These are phyloP conservation scores for Drosophila birchii DNA, from an alignment of 2,888 invertebrate genomes.

Conservation along the genomic window DNA sequence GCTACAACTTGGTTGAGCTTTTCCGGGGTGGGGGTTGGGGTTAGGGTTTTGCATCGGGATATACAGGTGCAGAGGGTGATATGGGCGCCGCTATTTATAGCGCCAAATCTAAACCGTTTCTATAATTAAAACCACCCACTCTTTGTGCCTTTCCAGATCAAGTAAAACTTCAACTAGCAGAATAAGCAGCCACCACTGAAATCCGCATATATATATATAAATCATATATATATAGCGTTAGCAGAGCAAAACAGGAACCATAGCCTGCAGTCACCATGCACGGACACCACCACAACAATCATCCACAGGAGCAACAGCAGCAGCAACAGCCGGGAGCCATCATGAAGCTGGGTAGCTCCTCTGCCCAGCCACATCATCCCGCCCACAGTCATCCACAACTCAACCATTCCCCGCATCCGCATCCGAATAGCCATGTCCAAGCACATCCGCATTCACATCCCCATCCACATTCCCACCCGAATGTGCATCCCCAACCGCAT, in stretches of 20 bases:
- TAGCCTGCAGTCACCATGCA: slow-evolving; percentile 64
- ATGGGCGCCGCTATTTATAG: slow-evolving; percentile 43
- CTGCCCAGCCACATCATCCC: slow-evolving; percentile 47
- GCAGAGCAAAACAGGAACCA: slow-evolving; percentile 37
- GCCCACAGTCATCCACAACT: slow-evolving; percentile 27
- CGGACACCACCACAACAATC: slow-evolving; percentile 70
- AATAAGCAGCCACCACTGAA: slow-evolving; percentile 58
- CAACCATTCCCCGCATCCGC: slow-evolving; percentile 35
- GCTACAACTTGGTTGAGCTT: slow-evolving; percentile 32
- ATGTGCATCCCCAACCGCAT: slow-evolving; percentile 34
- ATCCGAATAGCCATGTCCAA: slow-evolving; percentile 32
- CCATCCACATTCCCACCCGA: slow-evolving; percentile 21
- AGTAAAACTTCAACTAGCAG: slow-evolving; percentile 62
- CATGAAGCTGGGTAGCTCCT: slow-evolving; percentile 51
- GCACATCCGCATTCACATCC: slow-evolving; percentile 29
- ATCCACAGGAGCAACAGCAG: slow-evolving; percentile 36
- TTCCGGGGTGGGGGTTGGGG: slow-evolving; percentile 37
- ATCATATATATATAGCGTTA: slow-evolving; percentile 25
- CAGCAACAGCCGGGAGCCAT: slow-evolving; percentile 42
- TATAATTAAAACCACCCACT: slow-evolving; percentile 11
- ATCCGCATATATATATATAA: slow-evolving; percentile 11
- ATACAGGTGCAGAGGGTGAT: slow-evolving; percentile 26
- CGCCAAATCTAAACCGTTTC: slow-evolving; percentile 26
- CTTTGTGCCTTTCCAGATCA: slow-evolving; percentile 61
- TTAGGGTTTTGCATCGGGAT: not conserved